Base-by-base conservation (phyloP, 2,113 vertebrate genomes). In the Platichthys flesus region DNA sequence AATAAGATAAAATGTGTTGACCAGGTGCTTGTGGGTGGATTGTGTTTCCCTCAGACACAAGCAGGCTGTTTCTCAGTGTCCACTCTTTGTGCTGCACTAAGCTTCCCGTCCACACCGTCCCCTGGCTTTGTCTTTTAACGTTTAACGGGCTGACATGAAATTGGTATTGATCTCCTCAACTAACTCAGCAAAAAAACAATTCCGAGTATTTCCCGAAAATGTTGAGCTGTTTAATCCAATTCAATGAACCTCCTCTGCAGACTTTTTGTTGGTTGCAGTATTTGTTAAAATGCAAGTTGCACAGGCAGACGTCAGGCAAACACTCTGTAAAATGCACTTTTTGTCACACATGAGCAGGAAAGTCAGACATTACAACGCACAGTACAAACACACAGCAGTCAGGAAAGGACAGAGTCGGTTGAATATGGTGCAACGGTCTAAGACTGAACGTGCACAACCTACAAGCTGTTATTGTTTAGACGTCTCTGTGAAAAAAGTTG, bases 391-490 rank as follows among this genome's bases (percentile, higher is more conserved):
- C 49, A 52, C 49, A 54, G 16, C 5, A 16, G 47, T 18, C 40
- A 42, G 10, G 40, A 42, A 31, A 31, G 31, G 6, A 31, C 31
- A 31, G 31, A 31, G 1, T 31, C 31, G 31, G 1, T 31, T 31
- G 31, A 31, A 31, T 7, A 1, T 31, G 31, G 31, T 31, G 31
- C 31, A 31, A 31, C 18, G 16, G 16, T 18, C 51, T 52, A 20
- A 9, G n/a, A 62, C 59, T 18, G 2, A 14, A 64, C 52, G 21
- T 60, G 62, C 4, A 16, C 45, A 16, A 47, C 13, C 45, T 1
- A 16, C 45, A 16, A 6, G 45, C 45, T 49, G 45, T 70, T 63
- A 28, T 61, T 64, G 14, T 47, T 49, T n/a, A n/a, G 63, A 59
- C 28, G 37, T 13, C 18, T 35, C 18, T 21, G 15, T 45, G 18